phyloP scores from a whole-genome alignment of 2,113 vertebrate genomes.

The Oncorhynchus tshawytscha region DNA sequence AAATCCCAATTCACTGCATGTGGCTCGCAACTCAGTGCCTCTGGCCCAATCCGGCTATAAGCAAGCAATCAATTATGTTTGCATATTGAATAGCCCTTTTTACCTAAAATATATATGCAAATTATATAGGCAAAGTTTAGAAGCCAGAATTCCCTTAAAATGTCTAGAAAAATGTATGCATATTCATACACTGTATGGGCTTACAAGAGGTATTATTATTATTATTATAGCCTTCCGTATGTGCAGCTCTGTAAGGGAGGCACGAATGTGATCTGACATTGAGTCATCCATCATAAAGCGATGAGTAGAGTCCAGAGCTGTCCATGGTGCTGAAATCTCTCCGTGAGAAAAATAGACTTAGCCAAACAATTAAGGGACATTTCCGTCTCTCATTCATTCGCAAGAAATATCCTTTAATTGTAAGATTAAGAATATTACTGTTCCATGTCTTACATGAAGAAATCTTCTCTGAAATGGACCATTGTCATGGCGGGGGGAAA shows the following conservation, averaged over 20 bases:
- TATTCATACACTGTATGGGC: background rate
- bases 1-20: background rate
- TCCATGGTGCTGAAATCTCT: constrained; percentile 57
- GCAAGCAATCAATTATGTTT: background rate
- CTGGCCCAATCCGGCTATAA: background rate
- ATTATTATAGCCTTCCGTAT: too few species aligned
- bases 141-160: too few species aligned
- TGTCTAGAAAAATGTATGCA: too few species aligned
- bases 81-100: background rate
- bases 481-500: background rate
- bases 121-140: too few species aligned
- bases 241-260: too few species aligned
- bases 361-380: constrained; percentile 79
- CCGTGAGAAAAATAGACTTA: constrained; percentile 59
- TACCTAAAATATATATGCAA: background rate
- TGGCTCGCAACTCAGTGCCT: too few species aligned
- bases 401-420: constrained; percentile 85
- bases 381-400: constrained; percentile 63
- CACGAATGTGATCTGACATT: background rate
- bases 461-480: constrained; percentile 1
- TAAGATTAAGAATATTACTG: constrained; percentile 70
- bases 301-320: constrained; percentile 47
- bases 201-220: too few species aligned
- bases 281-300: background rate
- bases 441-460: background rate